Conservation (phyloP, 2,113 vertebrate genomes). For the Atherinomorus stipes region DNA sequence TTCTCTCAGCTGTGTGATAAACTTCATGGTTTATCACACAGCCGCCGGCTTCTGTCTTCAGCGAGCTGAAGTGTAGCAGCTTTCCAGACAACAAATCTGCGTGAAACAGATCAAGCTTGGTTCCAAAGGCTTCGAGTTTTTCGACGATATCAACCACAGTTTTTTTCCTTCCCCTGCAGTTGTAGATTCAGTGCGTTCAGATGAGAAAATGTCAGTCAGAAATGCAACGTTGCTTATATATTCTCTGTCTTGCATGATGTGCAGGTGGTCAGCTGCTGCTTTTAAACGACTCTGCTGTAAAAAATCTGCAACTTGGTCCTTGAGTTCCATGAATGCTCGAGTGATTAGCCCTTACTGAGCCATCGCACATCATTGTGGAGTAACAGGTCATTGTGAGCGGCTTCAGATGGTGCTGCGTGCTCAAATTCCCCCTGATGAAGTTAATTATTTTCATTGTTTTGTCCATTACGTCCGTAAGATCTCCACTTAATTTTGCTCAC, state of each 20-base stretch:
- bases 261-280: background rate
- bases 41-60: no score
- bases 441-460: no score
- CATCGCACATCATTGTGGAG: background rate
- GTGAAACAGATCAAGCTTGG: no score
- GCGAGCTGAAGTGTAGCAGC: slow-evolving; percentile 9
- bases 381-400: no score
- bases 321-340: background rate
- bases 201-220: slow-evolving; percentile 1
- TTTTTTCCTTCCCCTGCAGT: no score
- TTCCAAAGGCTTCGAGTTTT: no score
- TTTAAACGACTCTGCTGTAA: background rate
- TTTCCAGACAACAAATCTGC: slow-evolving; percentile 3
- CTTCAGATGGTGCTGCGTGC: no score
- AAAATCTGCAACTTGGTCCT: background rate
- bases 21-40: background rate
- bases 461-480: no score
- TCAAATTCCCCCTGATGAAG: no score
- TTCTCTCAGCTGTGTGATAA: slow-evolving; percentile 3
- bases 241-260: no score
- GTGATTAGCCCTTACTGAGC: background rate
- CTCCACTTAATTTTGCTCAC: no score
- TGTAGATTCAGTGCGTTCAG: background rate
- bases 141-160: no score
- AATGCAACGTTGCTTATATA: slow-evolving; percentile 3